Base-by-base conservation (phyloP, 2,888 invertebrate genomes). In the Luperina testacea region DNA sequence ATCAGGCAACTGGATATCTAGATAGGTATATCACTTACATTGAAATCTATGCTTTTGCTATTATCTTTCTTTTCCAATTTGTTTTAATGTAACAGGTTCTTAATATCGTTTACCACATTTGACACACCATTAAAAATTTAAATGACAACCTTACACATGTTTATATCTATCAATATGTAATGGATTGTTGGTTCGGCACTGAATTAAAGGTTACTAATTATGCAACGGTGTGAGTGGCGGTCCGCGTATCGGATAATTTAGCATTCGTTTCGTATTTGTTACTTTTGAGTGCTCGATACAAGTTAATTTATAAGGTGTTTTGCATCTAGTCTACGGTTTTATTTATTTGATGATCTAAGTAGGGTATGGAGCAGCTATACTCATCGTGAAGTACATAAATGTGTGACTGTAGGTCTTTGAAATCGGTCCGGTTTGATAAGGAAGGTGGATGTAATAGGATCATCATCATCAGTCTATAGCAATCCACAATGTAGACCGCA, bases 251-350 rank as follows among this genome's bases (percentile, higher is more conserved):
- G 74, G 77, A 82, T 82, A 80, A 78, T 82, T 91, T 90, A 88
- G 78, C 83, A 90, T 90, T 90, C 89, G 78, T 75, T 84, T 88
- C 86, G 80, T 82, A 82, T 82, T 83, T 80, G 80, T 83, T 85
- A 73, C 74, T 71, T 84, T 86, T 73, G 53, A 77, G 48, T 68
- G 69, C 27, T 75, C 38, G 64, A 79, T 78, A 75, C 65, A 48
- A 78, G 75, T 75, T 77, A 73, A 70, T 59, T 78, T 68, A 38
- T n/a, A 64, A 72, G 67, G 27, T 65, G 53, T 69, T 72, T 77
- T 71, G n/a, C 51, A 57, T 51, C 15, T 78, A 72, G 27, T 69
- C 15, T 38, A 51, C 20, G 9, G 27, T 38, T 72, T 71, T 51
- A 8, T 53, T 1, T 71, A 15, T 69, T 72, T 32, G 27, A 51